Percentiles rank a stretch among this genome's conserved stretches.
These are phyloP conservation scores for Pao palembangensis DNA, from an alignment of 2,113 vertebrate species.

Conservation along the genomic window DNA sequence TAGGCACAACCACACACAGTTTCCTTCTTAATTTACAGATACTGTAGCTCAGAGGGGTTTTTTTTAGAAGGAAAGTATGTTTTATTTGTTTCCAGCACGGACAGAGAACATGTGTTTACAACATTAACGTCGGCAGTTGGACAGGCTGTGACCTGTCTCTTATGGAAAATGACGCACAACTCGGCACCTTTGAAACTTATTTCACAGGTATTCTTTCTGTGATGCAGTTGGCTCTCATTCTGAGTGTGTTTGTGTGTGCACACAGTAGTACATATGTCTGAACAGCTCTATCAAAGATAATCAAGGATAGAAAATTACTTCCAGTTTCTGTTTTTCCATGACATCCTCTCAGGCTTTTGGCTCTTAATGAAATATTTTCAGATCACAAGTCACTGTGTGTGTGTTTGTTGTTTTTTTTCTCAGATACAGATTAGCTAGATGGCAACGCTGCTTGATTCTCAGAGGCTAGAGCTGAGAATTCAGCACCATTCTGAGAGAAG, in stretches of 20 bases:
- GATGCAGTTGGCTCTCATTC: slow-evolving; percentile 38
- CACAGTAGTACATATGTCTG: neutral
- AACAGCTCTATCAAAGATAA: slow-evolving; percentile 10
- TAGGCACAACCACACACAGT: slow-evolving; percentile 3
- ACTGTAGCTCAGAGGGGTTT: neutral
- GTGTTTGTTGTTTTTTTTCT: neutral
- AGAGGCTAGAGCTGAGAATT: slow-evolving; percentile 37
- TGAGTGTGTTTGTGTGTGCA: slow-evolving; percentile 20
- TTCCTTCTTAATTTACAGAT: slow-evolving; percentile 13
- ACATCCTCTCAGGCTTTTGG: neutral
- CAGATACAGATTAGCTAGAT: neutral
- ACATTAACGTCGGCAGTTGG: slow-evolving; percentile 14
- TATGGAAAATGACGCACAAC: slow-evolving; percentile 1
- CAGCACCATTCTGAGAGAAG: slow-evolving; percentile 28
- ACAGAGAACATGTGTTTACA: slow-evolving; percentile 43
- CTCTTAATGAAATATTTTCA: neutral
- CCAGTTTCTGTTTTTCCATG: slow-evolving; percentile 2
- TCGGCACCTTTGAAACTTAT: slow-evolving; percentile 17
- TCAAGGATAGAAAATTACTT: slow-evolving; percentile 2
- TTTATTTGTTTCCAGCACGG: slow-evolving; percentile 45
- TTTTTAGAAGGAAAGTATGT: too few species aligned
- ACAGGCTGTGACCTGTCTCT: slow-evolving; percentile 50
- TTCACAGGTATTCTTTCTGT: slow-evolving; percentile 17
- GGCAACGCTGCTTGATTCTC: slow-evolving; percentile 28
- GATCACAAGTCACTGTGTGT: neutral